Conservation (phyloP, 2,797 vertebrate species). For the Pteropus rufus region DNA sequence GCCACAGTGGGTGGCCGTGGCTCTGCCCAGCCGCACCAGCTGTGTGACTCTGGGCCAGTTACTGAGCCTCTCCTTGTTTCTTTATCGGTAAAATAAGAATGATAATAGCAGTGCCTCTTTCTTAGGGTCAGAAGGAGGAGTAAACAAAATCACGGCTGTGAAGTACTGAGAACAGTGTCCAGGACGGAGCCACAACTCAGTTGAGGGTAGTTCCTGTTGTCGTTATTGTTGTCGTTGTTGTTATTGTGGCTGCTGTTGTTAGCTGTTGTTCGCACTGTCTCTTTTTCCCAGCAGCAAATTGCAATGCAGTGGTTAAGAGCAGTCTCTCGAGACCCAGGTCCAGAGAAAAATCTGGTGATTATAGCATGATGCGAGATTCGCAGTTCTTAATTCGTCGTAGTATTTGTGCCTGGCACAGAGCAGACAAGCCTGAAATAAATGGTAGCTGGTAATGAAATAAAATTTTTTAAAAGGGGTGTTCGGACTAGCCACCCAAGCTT, state of each 20-base stretch:
- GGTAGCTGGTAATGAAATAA: background rate
- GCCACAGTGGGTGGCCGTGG: fast-evolving
- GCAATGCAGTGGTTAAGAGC: background rate
- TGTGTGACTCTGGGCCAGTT: background rate
- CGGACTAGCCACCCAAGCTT: background rate
- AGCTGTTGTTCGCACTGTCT: fast-evolving
- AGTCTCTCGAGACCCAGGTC: background rate
- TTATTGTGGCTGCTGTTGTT: fast-evolving
- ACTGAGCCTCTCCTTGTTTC: background rate
- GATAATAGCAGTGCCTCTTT: background rate
- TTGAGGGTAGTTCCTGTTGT: fast-evolving
- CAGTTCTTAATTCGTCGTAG: background rate
- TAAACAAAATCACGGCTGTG: fast-evolving
- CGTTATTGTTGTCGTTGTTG: fast-evolving
- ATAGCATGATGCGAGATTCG: fast-evolving
- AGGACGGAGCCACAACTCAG: fast-evolving
- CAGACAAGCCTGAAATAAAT: background rate
- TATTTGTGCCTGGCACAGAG: background rate
- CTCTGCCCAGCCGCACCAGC: background rate
- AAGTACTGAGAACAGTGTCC: background rate
- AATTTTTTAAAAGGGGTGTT: too few relatives aligned
- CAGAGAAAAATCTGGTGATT: background rate
- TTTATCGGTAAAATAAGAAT: background rate
- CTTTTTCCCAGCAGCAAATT: background rate
- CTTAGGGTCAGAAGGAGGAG: background rate